phyloP scores from a whole-genome alignment of 2,113 vertebrate species.

The Herpetotheres cachinnans region DNA sequence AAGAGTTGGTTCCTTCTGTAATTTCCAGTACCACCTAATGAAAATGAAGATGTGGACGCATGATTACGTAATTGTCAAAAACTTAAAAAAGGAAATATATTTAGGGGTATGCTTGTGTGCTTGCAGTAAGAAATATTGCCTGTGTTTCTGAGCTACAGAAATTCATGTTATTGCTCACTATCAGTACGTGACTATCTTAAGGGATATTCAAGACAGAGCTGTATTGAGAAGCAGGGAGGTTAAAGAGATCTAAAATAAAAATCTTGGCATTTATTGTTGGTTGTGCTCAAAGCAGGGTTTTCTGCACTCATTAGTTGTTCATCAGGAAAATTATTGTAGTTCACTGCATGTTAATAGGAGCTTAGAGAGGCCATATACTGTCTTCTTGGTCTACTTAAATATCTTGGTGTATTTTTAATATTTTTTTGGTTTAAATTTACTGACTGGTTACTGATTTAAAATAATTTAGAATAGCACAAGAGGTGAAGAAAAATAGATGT shows the following conservation, averaged over 20 bases:
- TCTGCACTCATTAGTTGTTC: background rate
- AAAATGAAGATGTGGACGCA: background rate
- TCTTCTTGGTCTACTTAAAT: background rate
- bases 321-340: background rate
- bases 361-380: background rate
- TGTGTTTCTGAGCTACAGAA: background rate
- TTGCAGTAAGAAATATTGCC: background rate
- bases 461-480: background rate
- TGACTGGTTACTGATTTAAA: background rate
- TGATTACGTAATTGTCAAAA: background rate
- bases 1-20: background rate
- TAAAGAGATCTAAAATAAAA: background rate
- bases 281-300: background rate
- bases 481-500: background rate
- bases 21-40: background rate
- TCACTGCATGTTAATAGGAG: background rate
- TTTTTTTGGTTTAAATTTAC: background rate
- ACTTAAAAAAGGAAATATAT: background rate
- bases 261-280: background rate
- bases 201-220: background rate
- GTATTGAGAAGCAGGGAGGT: background rate
- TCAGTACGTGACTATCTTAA: background rate
- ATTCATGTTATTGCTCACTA: background rate
- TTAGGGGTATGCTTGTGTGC: background rate
- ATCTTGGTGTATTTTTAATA: background rate